phyloP scores from a whole-genome alignment of 2,797 vertebrate species.

The Microchirus variegatus region DNA sequence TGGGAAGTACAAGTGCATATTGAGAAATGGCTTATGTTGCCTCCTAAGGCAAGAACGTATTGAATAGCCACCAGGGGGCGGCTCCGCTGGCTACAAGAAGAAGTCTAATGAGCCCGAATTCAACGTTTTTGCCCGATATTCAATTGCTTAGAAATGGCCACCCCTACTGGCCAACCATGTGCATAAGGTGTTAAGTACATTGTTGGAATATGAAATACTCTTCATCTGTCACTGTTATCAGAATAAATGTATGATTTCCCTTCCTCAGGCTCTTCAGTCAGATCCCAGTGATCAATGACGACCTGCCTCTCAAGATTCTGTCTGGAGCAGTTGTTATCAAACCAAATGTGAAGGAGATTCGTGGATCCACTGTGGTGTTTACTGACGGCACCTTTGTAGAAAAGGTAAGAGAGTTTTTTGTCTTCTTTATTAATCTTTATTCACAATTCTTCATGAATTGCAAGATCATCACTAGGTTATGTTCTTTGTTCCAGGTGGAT shows the following conservation, averaged over 20 bases:
- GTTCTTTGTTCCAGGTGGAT: conserved; percentile 59
- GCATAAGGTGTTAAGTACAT: too few species aligned
- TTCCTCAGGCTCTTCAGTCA: conserved; percentile 73
- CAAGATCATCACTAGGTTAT: not conserved
- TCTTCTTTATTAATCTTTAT: not conserved
- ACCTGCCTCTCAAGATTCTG: conserved; percentile 79
- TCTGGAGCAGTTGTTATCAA: conserved; percentile 75
- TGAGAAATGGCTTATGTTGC: too few species aligned
- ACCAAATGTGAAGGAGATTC: conserved; percentile 76
- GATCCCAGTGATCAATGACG: conserved; percentile 79
- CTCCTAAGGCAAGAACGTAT: too few species aligned
- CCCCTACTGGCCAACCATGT: too few species aligned
- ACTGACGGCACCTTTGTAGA: conserved; percentile 75
- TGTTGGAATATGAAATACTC: too few species aligned
- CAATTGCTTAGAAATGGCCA: too few species aligned
- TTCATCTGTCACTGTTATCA: not conserved
- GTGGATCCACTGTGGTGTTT: conserved; percentile 76
- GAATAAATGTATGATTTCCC: not conserved
- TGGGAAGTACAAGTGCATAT: too few species aligned
- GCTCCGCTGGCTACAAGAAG: too few species aligned
- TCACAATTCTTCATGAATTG: not conserved
- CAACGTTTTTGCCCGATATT: too few species aligned
- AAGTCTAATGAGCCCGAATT: too few species aligned
- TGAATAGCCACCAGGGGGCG: too few species aligned
- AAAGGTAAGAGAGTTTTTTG: conserved; percentile 47